Evolutionary conservation across 2,113 vertebrate genomes (phyloP).

Genomic region (Albula glossodonta): DNA sequence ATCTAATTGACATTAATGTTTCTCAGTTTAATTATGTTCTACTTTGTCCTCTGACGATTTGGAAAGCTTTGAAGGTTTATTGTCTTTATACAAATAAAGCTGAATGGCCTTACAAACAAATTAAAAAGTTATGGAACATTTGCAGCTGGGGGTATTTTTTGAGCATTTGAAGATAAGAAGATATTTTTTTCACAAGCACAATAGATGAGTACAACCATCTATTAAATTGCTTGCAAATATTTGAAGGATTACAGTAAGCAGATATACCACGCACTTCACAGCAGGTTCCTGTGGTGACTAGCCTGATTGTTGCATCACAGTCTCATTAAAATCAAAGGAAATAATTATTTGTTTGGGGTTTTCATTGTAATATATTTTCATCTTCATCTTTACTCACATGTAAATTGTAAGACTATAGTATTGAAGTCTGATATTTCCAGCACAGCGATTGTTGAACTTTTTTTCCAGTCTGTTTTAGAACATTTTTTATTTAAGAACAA

Average conservation of each 20-base stretch:
- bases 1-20: background rate
- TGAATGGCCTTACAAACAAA: background rate
- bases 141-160: background rate
- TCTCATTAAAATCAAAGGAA: background rate
- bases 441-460: too few relatives aligned
- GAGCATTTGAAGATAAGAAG: background rate
- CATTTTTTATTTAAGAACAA: background rate
- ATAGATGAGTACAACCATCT: background rate
- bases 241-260: background rate
- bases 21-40: background rate
- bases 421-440: too few relatives aligned
- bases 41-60: background rate
- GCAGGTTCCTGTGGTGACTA: background rate
- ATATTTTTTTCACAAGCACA: background rate
- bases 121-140: background rate
- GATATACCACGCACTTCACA: background rate
- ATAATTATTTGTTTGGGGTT: background rate
- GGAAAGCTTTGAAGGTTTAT: background rate
- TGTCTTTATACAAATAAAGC: background rate
- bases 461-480: too few relatives aligned
- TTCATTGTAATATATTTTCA: background rate
- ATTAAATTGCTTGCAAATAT: background rate
- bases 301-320: background rate
- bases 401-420: too few relatives aligned
- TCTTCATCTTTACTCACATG: background rate